Conservation (phyloP, 2,888 invertebrate genomes). For the Agrochola lota region DNA sequence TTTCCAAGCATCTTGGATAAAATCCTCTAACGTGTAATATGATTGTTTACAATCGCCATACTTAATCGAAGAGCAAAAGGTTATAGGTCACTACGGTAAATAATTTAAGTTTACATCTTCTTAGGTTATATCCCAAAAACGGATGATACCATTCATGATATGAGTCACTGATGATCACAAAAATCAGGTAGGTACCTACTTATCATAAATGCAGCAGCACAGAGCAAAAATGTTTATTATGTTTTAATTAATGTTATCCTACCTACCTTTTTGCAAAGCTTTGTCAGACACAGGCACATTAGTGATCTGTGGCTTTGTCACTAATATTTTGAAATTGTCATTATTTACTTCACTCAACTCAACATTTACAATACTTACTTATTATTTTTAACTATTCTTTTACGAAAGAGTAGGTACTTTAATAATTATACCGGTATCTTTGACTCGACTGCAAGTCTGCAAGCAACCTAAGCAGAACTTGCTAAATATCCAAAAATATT, state of each 20-base stretch:
- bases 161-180: not conserved
- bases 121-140: not conserved
- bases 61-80: too few species aligned
- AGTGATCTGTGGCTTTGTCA: constrained; percentile 20
- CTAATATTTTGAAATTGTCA: constrained; percentile 9
- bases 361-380: too few species aligned
- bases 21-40: too few species aligned
- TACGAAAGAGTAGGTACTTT: too few species aligned
- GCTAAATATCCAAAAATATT: not conserved
- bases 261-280: not conserved
- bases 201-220: too few species aligned
- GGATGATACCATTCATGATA: not conserved
- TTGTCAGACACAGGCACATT: not conserved
- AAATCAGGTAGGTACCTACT: not conserved
- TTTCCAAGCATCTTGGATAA: too few species aligned
- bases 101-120: too few species aligned
- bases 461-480: not conserved
- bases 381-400: too few species aligned
- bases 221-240: too few species aligned
- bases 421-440: too few species aligned
- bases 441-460: not conserved
- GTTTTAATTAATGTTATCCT: not conserved
- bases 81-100: too few species aligned
- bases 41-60: too few species aligned
- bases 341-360: not conserved